A percentile compares a stretch with the other conserved stretches of the same genome.
Evolutionary conservation across 2,888 invertebrate species (phyloP).

Genomic region (Luffia ferchaultella): DNA sequence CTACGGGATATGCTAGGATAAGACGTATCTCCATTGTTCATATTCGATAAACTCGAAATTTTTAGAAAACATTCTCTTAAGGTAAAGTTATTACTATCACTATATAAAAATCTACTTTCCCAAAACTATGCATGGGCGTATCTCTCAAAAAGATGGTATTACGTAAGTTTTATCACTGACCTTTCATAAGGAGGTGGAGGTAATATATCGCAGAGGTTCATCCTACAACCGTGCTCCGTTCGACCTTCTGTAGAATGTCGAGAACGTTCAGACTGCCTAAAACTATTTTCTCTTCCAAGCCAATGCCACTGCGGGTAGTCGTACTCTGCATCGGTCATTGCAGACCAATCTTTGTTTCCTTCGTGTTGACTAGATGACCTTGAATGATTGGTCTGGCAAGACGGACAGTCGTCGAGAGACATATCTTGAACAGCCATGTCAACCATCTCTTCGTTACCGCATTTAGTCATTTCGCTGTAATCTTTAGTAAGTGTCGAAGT

Average conservation of each 20-base stretch:
- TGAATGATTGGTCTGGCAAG: conserved; percentile 52
- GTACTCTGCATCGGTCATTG: conserved; percentile 50
- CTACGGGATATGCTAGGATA: too few species aligned
- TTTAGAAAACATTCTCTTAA: too few species aligned
- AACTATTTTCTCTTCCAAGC: conserved; percentile 53
- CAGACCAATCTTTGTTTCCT: conserved; percentile 49
- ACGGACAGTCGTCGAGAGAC: conserved; percentile 54
- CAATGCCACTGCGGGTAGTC: conserved; percentile 62
- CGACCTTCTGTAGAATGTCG: conserved; percentile 39
- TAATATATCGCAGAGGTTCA: conserved; percentile 56
- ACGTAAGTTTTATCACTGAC: conserved; percentile 22
- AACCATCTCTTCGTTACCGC: conserved; percentile 47
- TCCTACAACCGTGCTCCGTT: conserved; percentile 48
- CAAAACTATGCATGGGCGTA: too few species aligned
- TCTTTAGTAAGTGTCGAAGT: conserved; percentile 56
- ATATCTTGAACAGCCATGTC: conserved; percentile 38
- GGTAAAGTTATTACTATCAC: too few species aligned
- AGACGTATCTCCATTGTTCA: too few species aligned
- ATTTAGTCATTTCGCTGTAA: conserved; percentile 60
- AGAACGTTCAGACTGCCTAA: conserved; percentile 41
- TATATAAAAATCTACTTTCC: too few species aligned
- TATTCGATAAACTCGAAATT: too few species aligned
- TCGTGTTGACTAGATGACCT: conserved; percentile 55
- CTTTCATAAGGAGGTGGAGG: conserved; percentile 58
- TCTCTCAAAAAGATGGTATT: conserved; percentile 4